Conservation (phyloP, 2,113 vertebrate species). For the Myotis davidii region DNA sequence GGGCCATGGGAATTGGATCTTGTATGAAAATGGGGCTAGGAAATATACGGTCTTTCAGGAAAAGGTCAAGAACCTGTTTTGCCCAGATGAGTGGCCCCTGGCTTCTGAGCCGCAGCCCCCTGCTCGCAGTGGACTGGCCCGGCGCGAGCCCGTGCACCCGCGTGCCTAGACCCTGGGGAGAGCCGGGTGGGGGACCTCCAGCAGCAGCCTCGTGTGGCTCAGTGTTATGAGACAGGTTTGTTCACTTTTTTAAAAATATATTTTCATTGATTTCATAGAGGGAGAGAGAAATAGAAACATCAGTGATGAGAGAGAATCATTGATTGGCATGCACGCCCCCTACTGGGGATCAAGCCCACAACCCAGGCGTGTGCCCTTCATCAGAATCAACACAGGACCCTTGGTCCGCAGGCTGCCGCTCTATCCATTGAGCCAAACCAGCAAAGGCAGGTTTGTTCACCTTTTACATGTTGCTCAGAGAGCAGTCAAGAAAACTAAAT, state of each 20-base stretch:
- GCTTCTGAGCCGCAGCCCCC: background rate
- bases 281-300: no score
- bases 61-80: slow-evolving; percentile 78
- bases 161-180: background rate
- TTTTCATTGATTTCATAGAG: no score
- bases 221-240: background rate
- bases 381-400: no score
- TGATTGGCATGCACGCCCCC: no score
- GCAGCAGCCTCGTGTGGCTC: background rate
- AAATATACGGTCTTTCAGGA: slow-evolving; percentile 83
- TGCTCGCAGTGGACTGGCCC: background rate
- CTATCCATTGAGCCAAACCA: no score
- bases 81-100: background rate
- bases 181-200: background rate
- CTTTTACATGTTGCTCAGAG: background rate
- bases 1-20: slow-evolving; percentile 78
- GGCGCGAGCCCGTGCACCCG: rapidly evolving
- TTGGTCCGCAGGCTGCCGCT: no score
- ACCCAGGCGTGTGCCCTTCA: no score
- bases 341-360: no score
- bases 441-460: background rate
- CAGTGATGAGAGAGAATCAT: no score
- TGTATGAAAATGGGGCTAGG: slow-evolving; percentile 77
- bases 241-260: background rate
- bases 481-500: background rate